Base-by-base conservation (phyloP, 2,888 invertebrate species). In the Thymelicus sylvestris region DNA sequence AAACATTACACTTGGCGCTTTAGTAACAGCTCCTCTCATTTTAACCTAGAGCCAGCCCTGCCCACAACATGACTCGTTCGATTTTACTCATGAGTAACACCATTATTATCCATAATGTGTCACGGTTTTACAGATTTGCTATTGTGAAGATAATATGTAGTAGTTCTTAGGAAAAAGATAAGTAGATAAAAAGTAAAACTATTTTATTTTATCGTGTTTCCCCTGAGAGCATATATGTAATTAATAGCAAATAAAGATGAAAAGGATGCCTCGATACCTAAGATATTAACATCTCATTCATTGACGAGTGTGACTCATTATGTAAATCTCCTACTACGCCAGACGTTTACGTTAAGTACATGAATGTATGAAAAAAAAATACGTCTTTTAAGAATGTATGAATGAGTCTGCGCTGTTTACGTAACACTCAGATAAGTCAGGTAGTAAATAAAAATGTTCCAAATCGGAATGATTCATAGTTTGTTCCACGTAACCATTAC, bases 231-330 rank as follows among this genome's bases (percentile, higher is more conserved):
- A 19, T 19, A 19, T 52, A 50, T n/a, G 7, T 15, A 15, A 50
- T 31, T 31, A 31, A 3, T 31, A 5, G 12, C n/a, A 8, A 47
- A 63, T 31, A 31, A 50, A 41, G 55, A 31, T 67, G 8, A 66
- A 83, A 85, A 87, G 85, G 85, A 82, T 85, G 57, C 66, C 80
- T 76, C 84, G 83, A 86, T 84, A 86, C 86, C 85, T 79, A 81
- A 75, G 73, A 76, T 79, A 76, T 75, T 69, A 68, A 75, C 75
- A 78, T 78, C 78, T 81, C 79, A 79, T 83, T 85, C 86, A 87
- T 86, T 87, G 85, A 85, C 74, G 81, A 67, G 72, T 67, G 81
- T 89, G 88, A 90, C 78, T 90, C 90, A 90, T 75, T 80, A 82
- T 83, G 82, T 79, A 81, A 86, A 86, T 70, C 55, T 55, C 2